Evolutionary conservation across 2,113 vertebrate genomes (phyloP).

Genomic region (Acrocephalus arundinaceus): DNA sequence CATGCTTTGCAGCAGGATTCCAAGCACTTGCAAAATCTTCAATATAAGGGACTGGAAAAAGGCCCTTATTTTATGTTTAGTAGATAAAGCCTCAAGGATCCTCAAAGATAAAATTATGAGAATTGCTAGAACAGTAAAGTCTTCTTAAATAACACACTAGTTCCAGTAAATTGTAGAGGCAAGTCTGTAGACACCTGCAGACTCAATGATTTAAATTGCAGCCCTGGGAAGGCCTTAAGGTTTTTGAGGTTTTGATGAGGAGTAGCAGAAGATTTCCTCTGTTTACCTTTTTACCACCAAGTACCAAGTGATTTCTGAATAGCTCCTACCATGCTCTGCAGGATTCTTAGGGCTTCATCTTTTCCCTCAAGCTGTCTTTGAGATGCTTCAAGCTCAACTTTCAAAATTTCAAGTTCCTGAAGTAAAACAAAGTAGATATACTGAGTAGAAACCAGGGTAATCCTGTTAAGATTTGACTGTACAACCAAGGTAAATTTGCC

Average conservation of each 20-base stretch:
- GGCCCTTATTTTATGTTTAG: background rate
- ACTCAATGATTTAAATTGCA: background rate
- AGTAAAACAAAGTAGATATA: background rate
- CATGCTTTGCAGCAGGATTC: background rate
- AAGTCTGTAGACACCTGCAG: background rate
- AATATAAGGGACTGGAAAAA: background rate
- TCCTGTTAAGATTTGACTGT: fast-evolving
- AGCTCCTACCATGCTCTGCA: constrained; percentile 87
- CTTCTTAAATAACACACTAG: background rate
- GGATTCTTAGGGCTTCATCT: constrained; percentile 90
- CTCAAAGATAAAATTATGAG: background rate
- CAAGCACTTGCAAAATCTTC: background rate
- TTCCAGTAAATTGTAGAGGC: background rate
- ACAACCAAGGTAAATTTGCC: background rate
- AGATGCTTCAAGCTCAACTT: constrained; percentile 86
- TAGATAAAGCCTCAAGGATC: background rate
- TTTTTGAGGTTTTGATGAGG: background rate
- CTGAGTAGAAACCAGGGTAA: background rate
- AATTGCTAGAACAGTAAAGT: background rate
- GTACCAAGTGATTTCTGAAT: background rate
- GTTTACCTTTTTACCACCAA: background rate
- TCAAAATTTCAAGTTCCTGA: constrained; percentile 83
- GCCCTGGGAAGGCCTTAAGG: background rate
- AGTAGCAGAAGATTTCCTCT: background rate
- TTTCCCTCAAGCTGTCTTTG: constrained; percentile 90